Base-by-base conservation (phyloP, 2,888 invertebrate genomes). In the Eupithecia tripunctaria region DNA sequence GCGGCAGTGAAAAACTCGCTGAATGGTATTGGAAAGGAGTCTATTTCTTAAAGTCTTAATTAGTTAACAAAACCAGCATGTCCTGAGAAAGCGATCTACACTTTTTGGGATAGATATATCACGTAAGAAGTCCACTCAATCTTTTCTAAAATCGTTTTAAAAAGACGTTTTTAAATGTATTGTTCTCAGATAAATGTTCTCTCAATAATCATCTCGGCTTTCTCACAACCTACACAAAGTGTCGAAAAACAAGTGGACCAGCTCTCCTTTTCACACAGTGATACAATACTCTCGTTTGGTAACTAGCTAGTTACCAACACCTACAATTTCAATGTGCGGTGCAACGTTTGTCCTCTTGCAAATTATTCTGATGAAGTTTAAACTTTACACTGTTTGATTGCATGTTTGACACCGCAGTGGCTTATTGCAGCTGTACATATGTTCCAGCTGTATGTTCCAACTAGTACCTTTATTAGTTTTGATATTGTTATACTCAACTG, bases 81-180 rank as follows among this genome's bases (percentile, higher is more conserved):
- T 63, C 63, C 63, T 63, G 63, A 36, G 63, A 63, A 63, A 63
- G 63, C 63, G n/a, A 2, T 29, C 27, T 6, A 15, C 62, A 36
- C 63, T 63, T 36, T 21, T 63, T 36, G n/a, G 18, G n/a, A 60
- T 29, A 60, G 60, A 69, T 38, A 62, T 14, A 63, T 68, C 14
- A 51, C 47, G 29, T 38, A 43, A 15, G 36, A 70, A 56, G 18
- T 65, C 25, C 51, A 56, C 47, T n/a, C n/a, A n/a, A 62, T 74
- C 74, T 66, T 62, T 41, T 71, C 59, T 10, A 15, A 25, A 73
- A 70, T 56, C 36, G 18, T 5, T 21, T 63, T 56, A 51, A 67
- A 56, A 63, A n/a, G 25, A 70, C 51, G 18, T 56, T 67, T 43
- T 60, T 41, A 62, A 68, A 64, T 43, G 59, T 32, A 32, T 12